These are phyloP conservation scores for Lytechinus pictus DNA, from an alignment of 35 echinoderm and acorn worm species.

Conservation along the genomic window DNA sequence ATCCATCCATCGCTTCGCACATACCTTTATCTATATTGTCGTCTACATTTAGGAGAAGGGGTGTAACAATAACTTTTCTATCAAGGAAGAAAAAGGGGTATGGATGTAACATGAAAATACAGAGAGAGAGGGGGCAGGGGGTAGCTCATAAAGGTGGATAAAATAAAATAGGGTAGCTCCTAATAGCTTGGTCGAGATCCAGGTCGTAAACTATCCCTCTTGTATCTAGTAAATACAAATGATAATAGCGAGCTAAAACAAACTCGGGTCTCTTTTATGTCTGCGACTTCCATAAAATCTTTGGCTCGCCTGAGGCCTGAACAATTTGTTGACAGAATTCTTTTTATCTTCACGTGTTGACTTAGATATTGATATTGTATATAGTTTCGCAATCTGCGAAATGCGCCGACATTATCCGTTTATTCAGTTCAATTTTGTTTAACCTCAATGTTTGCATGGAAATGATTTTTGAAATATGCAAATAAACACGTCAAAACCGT, in stretches of 20 bases:
- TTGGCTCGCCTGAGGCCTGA: background rate
- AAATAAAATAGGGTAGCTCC: background rate
- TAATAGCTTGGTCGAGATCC: background rate
- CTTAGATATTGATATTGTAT: background rate
- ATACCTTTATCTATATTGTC: no score
- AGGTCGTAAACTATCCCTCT: background rate
- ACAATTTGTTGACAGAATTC: slow-evolving; percentile 1
- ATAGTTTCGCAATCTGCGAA: background rate
- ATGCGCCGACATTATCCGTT: background rate
- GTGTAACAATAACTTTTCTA: no score
- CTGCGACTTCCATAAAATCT: slow-evolving; percentile 1
- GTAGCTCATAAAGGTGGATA: background rate
- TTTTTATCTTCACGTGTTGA: background rate
- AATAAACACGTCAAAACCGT: background rate
- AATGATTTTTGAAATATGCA: background rate
- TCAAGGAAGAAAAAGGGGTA: background rate
- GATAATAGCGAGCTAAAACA: background rate
- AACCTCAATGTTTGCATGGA: background rate
- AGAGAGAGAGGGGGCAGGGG: background rate
- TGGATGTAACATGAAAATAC: background rate
- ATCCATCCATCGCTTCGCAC: no score
- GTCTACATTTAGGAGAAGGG: no score
- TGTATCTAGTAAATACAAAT: background rate
- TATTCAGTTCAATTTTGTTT: background rate
- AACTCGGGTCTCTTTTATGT: slow-evolving; percentile 11